Percentiles rank a stretch among this genome's conserved stretches.
Conservation (phyloP, 2,113 vertebrate genomes). For the Castor canadensis region DNA sequence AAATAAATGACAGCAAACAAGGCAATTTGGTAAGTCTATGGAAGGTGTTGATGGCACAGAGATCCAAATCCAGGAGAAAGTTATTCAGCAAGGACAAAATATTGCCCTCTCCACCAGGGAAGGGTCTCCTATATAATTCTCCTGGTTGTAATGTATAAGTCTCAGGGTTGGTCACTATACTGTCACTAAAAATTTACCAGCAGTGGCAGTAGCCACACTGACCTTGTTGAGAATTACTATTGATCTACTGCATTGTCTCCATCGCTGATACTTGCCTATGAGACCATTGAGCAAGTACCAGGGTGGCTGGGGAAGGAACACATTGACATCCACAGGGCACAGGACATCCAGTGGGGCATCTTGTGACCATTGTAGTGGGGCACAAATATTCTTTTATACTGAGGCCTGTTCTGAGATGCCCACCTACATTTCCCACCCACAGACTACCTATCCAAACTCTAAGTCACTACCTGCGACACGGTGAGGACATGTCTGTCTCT, state of each 20-base stretch:
- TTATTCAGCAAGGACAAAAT: neutral
- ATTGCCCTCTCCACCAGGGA: neutral
- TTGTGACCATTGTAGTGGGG: neutral
- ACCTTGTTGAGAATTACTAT: neutral
- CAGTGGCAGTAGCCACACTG: neutral
- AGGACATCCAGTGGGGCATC: neutral
- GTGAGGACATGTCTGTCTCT: neutral
- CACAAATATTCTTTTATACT: neutral
- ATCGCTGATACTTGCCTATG: neutral
- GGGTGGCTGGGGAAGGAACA: neutral
- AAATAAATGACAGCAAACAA: neutral
- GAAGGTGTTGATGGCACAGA: neutral
- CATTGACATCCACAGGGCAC: neutral
- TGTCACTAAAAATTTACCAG: neutral
- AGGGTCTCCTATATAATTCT: neutral
- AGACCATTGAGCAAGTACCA: neutral
- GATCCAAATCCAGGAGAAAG: neutral
- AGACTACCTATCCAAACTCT: neutral
- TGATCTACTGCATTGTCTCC: neutral
- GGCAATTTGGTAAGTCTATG: neutral
- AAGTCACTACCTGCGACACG: neutral
- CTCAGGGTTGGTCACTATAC: neutral
- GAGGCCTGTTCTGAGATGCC: neutral
- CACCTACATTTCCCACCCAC: neutral
- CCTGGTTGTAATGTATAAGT: neutral